Conservation (phyloP, 2,888 invertebrate genomes). For the Ommatoiulus sabulosus region DNA sequence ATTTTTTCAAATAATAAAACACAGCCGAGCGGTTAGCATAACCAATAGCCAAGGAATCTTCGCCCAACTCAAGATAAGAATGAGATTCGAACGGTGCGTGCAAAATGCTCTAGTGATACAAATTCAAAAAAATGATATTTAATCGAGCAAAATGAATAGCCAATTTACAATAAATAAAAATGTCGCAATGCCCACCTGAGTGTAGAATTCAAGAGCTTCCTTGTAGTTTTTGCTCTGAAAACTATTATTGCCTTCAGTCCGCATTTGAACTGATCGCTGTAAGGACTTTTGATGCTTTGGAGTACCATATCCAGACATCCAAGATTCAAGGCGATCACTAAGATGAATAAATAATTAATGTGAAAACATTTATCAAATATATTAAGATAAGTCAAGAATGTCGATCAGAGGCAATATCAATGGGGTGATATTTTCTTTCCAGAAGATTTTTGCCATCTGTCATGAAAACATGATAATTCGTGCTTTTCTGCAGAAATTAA, state of each 20-base stretch:
- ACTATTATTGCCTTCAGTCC: background rate
- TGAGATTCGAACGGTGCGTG: background rate
- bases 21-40: slow-evolving; percentile 28
- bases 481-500: too few relatives aligned
- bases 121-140: background rate
- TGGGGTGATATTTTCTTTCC: too few relatives aligned
- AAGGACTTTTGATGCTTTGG: background rate
- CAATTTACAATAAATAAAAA: background rate
- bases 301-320: background rate
- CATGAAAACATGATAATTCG: too few relatives aligned
- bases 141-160: background rate
- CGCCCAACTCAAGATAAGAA: background rate
- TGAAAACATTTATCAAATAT: too few relatives aligned
- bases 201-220: background rate
- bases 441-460: too few relatives aligned
- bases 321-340: background rate
- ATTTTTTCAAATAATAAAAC: slow-evolving; percentile 24
- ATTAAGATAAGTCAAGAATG: too few relatives aligned
- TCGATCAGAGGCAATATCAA: too few relatives aligned
- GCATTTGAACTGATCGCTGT: background rate
- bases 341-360: background rate
- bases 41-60: background rate
- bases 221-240: background rate
- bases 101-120: slow-evolving; percentile 1
- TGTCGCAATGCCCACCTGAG: background rate